A percentile compares a stretch with the other conserved stretches of the same genome.
These are phyloP conservation scores for Noctua fimbriata DNA, from an alignment of 2,888 invertebrate species.

Conservation along the genomic window DNA sequence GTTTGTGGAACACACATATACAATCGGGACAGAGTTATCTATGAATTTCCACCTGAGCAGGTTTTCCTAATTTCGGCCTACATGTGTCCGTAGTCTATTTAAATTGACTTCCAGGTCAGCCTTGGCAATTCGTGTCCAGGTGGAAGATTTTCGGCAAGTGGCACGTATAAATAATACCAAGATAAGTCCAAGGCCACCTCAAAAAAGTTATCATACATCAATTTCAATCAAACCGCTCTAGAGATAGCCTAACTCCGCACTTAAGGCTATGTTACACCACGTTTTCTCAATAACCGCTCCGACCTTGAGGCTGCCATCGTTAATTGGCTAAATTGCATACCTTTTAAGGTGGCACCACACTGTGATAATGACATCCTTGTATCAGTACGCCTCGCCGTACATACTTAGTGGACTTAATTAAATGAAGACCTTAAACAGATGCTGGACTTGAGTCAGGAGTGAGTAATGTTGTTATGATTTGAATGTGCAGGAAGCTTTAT, in stretches of 20 bases:
- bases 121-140: background rate
- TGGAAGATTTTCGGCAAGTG: background rate
- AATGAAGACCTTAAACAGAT: conserved; percentile 69
- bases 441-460: conserved; percentile 65
- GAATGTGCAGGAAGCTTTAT: conserved; percentile 70
- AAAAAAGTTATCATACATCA: conserved; percentile 11
- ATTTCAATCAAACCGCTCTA: conserved; percentile 30
- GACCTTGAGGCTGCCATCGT: conserved; percentile 84
- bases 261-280: conserved; percentile 73
- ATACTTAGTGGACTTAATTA: conserved; percentile 80
- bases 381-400: conserved; percentile 70
- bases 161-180: background rate
- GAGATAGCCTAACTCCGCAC: conserved; percentile 38
- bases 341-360: conserved; percentile 81
- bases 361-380: conserved; percentile 85
- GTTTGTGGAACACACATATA: background rate
- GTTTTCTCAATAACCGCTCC: conserved; percentile 76
- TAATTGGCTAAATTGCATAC: conserved; percentile 86
- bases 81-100: background rate
- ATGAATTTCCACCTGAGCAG: background rate
- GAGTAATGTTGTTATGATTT: conserved; percentile 69
- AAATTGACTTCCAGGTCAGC: background rate
- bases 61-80: background rate
- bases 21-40: background rate
- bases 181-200: background rate